phyloP scores from a whole-genome alignment of 2,113 vertebrate genomes.

The Neolamprologus variostigma region DNA sequence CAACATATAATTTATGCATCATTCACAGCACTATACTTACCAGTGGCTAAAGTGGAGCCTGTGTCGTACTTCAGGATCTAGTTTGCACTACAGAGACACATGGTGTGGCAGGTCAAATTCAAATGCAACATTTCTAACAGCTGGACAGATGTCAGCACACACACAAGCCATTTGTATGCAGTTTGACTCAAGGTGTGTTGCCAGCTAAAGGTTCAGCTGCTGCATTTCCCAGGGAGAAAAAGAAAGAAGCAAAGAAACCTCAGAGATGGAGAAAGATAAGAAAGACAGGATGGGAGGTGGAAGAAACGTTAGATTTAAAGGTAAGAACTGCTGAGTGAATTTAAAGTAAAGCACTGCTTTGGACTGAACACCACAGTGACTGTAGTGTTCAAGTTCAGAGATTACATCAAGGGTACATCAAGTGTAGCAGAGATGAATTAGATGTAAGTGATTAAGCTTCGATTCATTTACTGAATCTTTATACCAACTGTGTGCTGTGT shows the following conservation, averaged over 20 bases:
- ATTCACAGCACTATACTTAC: neutral
- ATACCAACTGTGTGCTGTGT: neutral
- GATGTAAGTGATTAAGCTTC: neutral
- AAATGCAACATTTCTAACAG: neutral
- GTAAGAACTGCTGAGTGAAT: neutral
- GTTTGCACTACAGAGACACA: neutral
- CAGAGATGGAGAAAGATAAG: neutral
- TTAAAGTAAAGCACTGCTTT: neutral
- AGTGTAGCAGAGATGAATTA: neutral
- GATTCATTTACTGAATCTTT: neutral
- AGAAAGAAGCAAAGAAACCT: neutral
- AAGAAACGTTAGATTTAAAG: neutral
- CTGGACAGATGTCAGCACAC: neutral
- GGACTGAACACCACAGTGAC: neutral
- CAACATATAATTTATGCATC: neutral
- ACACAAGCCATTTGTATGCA: neutral
- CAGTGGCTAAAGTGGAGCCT: neutral
- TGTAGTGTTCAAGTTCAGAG: neutral
- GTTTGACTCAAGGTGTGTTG: neutral
- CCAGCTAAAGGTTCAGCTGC: neutral
- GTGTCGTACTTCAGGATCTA: neutral
- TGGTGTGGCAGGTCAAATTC: neutral
- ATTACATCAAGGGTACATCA: neutral
- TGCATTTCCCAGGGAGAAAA: neutral
- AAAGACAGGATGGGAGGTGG: neutral